These are phyloP conservation scores for Barypeithes pellucidus DNA, from an alignment of 2,888 invertebrate genomes.

Conservation along the genomic window DNA sequence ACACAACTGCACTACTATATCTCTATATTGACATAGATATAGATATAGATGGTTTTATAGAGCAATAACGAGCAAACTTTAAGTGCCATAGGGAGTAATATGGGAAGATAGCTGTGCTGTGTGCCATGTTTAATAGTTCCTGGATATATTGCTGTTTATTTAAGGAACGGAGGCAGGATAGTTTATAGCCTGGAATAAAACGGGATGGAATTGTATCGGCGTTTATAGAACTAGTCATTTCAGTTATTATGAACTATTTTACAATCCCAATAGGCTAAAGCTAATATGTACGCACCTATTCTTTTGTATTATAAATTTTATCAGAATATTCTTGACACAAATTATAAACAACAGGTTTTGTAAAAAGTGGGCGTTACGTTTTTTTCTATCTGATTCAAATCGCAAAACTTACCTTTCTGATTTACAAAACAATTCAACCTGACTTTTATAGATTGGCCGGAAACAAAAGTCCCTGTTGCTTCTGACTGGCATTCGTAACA, in stretches of 20 bases:
- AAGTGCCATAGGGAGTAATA: conserved; percentile 52
- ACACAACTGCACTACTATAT: conserved; percentile 4
- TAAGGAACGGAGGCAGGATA: conserved; percentile 26
- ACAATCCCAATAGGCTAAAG: too few relatives aligned
- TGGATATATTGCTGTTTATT: conserved; percentile 49
- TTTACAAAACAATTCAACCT: conserved; percentile 29
- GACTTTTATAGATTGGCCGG: conserved; percentile 34
- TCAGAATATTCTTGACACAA: too few relatives aligned
- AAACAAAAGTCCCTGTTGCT: conserved; percentile 33
- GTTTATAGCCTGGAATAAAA: conserved; percentile 28
- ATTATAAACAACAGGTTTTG: too few relatives aligned
- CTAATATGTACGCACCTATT: too few relatives aligned
- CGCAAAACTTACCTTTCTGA: conserved; percentile 23
- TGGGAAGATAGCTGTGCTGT: conserved; percentile 41
- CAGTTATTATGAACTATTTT: too few relatives aligned
- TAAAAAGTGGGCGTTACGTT: too few relatives aligned
- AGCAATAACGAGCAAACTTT: conserved; percentile 51
- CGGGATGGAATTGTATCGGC: background rate
- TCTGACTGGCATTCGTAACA: background rate
- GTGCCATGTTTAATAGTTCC: conserved; percentile 47
- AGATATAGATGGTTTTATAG: conserved; percentile 50
- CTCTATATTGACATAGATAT: conserved; percentile 40
- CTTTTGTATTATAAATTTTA: too few relatives aligned
- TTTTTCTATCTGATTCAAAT: conserved; percentile 14
- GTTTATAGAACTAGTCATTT: background rate